Base-by-base conservation (phyloP, 2,888 invertebrate genomes). In the Drosophila subsilvestris region DNA sequence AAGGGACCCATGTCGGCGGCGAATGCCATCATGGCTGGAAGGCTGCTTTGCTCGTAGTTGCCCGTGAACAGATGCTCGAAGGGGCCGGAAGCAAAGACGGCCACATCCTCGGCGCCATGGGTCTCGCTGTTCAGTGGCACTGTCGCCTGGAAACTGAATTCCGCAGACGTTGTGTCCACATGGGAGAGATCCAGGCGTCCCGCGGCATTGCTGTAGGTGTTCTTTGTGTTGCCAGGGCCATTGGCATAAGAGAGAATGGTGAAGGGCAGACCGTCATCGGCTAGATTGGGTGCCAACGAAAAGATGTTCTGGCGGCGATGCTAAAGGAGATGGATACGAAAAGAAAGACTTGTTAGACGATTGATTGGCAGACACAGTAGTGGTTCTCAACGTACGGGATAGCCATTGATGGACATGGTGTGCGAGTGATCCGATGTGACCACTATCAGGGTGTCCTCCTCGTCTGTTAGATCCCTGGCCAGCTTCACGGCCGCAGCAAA, bases 341-440 rank as follows among this genome's bases (percentile, higher is more conserved):
- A 43, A 4, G 12, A 12, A 18, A 20, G 8, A 29, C 7, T 17
- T 17, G n/a, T 37, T 37, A 37, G 7, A 37, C 1, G 1, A n/a
- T n/a, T 37, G n/a, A 37, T 7, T 2, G n/a, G 14, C n/a, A n/a
- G n/a, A n/a, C n/a, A n/a, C n/a, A n/a, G n/a, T n/a, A n/a, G n/a
- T n/a, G n/a, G n/a, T n/a, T n/a, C n/a, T n/a, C n/a, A n/a, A n/a
- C n/a, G n/a, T n/a, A 71, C 71, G 37, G 71, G 71, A 43, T 97
- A 96, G 0, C 97, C 97, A 70, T 94, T 95, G 58, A 95, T 94
- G 7, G 94, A 94, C 95, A 97, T 94, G 0, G 95, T 95, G 87
- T 97, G 97, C 8, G 96, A 94, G 88, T 97, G 97, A 91, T 97
- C 97, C 1, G 96, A 93, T 0, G 96, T 96, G 2, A 96, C 97